Evolutionary conservation across 1,140 invertebrate species (phyloP), one percentile per base, ranked within the genome.

Genomic region (Elysia chlorotica): DNA sequence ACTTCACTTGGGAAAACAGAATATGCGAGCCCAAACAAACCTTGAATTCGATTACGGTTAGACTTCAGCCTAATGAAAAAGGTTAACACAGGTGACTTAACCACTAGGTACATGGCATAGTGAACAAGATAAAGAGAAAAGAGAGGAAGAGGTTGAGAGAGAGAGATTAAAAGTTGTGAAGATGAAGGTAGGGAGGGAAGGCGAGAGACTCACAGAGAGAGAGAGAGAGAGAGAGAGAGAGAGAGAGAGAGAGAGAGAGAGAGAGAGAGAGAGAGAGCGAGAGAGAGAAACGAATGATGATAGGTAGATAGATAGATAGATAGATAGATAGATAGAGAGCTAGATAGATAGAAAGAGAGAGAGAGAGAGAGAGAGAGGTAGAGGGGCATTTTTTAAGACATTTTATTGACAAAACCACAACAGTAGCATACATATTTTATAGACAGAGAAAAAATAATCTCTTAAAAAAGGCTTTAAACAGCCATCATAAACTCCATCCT

Each of bases 61-160:
- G n/a, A n/a, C n/a, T n/a, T n/a, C n/a, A n/a, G n/a, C n/a, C n/a
- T n/a, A n/a, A n/a, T n/a, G n/a, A n/a, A n/a, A n/a, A n/a, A n/a
- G n/a, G n/a, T n/a, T n/a, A n/a, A n/a, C n/a, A n/a, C n/a, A n/a
- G n/a, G n/a, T n/a, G n/a, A n/a, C n/a, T n/a, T n/a, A n/a, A n/a
- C n/a, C n/a, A n/a, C n/a, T n/a, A n/a, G n/a, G n/a, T n/a, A n/a
- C n/a, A n/a, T n/a, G n/a, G n/a, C n/a, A n/a, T n/a, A n/a, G n/a
- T n/a, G n/a, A n/a, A n/a, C n/a, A n/a, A 59, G 56, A 25, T n/a
- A 59, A 59, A 59, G 56, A 59, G 56, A 59, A 25, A 25, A 25
- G 10, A 25, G 28, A 6, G 23, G 28, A 59, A 59, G 23, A 6
- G 23, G 23, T 19, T n/a, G 56, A 59, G 56, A 59, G 23, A 14